Percentiles rank a stretch among this genome's conserved stretches.
Conservation (phyloP, 2,113 vertebrate genomes). For the Nansenia antarctica region DNA sequence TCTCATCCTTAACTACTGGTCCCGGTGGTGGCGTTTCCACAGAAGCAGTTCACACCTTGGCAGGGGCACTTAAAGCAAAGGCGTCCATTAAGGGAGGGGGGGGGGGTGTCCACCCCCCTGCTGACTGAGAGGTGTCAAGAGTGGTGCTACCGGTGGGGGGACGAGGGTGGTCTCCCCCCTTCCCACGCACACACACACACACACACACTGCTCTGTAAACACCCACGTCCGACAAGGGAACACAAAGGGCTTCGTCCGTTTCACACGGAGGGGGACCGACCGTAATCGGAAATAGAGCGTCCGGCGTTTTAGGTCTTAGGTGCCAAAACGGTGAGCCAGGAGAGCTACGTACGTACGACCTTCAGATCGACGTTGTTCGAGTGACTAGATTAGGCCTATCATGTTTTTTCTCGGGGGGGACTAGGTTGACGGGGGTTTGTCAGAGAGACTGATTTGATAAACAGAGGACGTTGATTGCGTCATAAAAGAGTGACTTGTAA, state of each 20-base stretch:
- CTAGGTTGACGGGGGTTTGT: slow-evolving; percentile 1
- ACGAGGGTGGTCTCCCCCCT: neutral
- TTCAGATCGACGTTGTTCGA: neutral
- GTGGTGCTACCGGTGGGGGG: neutral
- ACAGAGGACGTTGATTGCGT: neutral
- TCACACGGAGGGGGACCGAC: neutral
- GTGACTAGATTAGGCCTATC: slow-evolving; percentile 22
- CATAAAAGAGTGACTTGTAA: neutral
- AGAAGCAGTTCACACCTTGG: slow-evolving; percentile 25
- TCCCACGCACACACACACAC: too few species aligned
- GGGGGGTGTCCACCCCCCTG: too few species aligned
- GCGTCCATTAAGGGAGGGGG: slow-evolving; percentile 8
- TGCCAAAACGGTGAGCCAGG: too few species aligned
- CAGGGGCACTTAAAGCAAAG: slow-evolving; percentile 2
- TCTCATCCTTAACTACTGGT: too few species aligned
- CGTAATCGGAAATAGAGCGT: too few species aligned
- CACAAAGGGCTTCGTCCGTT: neutral
- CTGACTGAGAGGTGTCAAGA: slow-evolving; percentile 25
- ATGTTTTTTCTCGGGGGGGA: slow-evolving; percentile 3
- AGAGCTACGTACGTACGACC: slow-evolving; percentile 3
- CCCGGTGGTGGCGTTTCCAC: slow-evolving; percentile 4
- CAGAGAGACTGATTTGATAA: neutral
- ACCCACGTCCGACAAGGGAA: neutral
- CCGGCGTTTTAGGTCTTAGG: too few species aligned
- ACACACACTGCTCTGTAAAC: too few species aligned